These are phyloP conservation scores for Etheostoma spectabile DNA, from an alignment of 2,113 vertebrate species.

Conservation along the genomic window DNA sequence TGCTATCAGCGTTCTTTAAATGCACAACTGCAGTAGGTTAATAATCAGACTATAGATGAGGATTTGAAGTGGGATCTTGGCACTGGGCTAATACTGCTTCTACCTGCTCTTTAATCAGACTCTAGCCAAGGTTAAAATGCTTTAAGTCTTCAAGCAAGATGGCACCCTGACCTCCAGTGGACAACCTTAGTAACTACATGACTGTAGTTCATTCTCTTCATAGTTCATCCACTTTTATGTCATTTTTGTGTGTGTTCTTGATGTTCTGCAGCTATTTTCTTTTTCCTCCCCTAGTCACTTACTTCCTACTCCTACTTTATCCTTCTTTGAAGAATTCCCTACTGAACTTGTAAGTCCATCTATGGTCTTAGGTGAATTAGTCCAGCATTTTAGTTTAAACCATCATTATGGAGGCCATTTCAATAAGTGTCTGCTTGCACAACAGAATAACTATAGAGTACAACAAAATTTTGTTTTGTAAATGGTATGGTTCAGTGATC, in stretches of 20 bases:
- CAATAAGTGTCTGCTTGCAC: not conserved
- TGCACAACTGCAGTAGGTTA: conserved; percentile 19
- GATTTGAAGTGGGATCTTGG: conserved; percentile 27
- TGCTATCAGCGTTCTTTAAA: not conserved
- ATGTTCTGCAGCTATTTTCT: conserved; percentile 12
- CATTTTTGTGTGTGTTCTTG: conserved; percentile 1
- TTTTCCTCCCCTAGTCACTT: not conserved
- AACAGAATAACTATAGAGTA: not conserved
- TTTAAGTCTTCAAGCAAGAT: conserved; percentile 43
- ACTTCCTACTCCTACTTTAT: not conserved
- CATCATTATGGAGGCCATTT: not conserved
- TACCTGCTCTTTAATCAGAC: conserved; percentile 50
- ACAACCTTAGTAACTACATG: conserved; percentile 60
- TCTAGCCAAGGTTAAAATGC: conserved; percentile 57
- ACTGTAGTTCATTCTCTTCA: not conserved
- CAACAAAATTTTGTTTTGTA: not conserved
- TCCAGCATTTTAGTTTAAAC: not conserved
- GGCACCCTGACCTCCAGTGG: conserved; percentile 80
- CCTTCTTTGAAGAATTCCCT: not conserved
- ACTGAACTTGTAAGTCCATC: not conserved
- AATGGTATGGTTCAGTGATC: not conserved
- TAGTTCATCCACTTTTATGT: not conserved
- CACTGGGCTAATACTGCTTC: conserved; percentile 38
- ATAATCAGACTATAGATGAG: conserved; percentile 20
- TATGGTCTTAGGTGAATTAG: not conserved